Evolutionary conservation across 92 coral and sea anemone genomes (phyloP).

Genomic region (Zoanthus gigantus): DNA sequence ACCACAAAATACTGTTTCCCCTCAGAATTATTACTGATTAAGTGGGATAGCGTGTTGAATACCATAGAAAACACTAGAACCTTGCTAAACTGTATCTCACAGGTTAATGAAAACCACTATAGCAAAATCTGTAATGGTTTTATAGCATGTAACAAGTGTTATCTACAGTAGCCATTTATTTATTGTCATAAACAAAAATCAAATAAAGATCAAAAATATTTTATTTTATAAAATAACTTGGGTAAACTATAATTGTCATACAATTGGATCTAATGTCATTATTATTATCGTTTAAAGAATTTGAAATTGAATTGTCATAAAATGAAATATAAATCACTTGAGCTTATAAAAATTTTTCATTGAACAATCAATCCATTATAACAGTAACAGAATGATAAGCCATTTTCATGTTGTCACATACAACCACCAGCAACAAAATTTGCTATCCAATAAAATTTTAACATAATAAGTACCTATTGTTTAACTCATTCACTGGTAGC

Average conservation of each 20-base stretch:
- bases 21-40: constrained; percentile 12
- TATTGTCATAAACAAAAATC: constrained; percentile 11
- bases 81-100: constrained; percentile 15
- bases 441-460: constrained; percentile 11
- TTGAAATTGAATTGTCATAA: constrained; percentile 11
- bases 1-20: constrained; percentile 16
- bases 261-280: constrained; percentile 13
- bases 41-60: constrained; percentile 16
- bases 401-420: constrained; percentile 13
- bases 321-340: constrained; percentile 11
- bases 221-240: constrained; percentile 10
- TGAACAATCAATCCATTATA: constrained; percentile 12
- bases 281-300: constrained; percentile 11
- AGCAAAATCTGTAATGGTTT: constrained; percentile 13
- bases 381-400: constrained; percentile 14
- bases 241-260: constrained; percentile 12
- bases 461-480: constrained; percentile 12
- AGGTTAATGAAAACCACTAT: constrained; percentile 13
- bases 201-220: constrained; percentile 7
- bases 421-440: constrained; percentile 15
- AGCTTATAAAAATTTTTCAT: constrained; percentile 11
- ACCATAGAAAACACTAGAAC: constrained; percentile 14
- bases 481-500: constrained; percentile 15
- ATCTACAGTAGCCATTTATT: constrained; percentile 13
- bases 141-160: constrained; percentile 13